A percentile compares a stretch with the other conserved stretches of the same genome.
phyloP scores from a whole-genome alignment of 2,888 invertebrate genomes.

The Neoascia interrupta region DNA sequence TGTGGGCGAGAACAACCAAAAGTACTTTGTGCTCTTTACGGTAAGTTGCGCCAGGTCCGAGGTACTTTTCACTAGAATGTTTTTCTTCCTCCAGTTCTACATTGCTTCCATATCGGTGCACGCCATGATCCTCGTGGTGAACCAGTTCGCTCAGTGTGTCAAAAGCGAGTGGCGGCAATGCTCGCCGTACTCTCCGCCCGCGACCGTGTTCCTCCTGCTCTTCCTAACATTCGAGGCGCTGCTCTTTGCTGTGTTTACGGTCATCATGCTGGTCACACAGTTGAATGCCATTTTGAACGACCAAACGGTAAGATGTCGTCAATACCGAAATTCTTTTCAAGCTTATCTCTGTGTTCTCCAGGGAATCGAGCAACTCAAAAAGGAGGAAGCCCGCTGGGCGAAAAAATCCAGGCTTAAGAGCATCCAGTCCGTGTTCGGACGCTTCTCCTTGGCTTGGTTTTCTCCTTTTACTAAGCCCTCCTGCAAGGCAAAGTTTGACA shows the following conservation, averaged over 20 bases:
- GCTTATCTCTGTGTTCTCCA: conserved; percentile 77
- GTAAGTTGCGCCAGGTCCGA: conserved; percentile 82
- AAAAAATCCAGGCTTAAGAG: conserved; percentile 96
- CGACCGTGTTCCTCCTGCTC: conserved; percentile 94
- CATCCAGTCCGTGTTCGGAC: conserved; percentile 97
- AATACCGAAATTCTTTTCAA: background rate
- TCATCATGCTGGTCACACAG: conserved; percentile 98
- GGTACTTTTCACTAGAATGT: background rate
- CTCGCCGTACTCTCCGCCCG: conserved; percentile 95
- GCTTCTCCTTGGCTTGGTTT: conserved; percentile 97
- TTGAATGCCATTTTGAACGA: conserved; percentile 98
- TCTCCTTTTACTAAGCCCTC: conserved; percentile 86
- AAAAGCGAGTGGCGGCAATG: conserved; percentile 97
- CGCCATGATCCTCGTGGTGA: conserved; percentile 93
- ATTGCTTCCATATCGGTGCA: conserved; percentile 98
- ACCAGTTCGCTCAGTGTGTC: conserved; percentile 96
- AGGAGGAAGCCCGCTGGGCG: conserved; percentile 95
- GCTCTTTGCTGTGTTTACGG: conserved; percentile 97
- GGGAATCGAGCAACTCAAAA: conserved; percentile 98
- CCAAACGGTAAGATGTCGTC: conserved; percentile 88
- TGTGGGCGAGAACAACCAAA: conserved; percentile 99
- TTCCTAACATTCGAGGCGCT: conserved; percentile 96
- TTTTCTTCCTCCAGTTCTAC: conserved; percentile 88
- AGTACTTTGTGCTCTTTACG: conserved; percentile 98
- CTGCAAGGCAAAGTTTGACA: conserved; percentile 88